Conservation (phyloP, 2,113 vertebrate species). For the Sinocyclocheilus grahami region DNA sequence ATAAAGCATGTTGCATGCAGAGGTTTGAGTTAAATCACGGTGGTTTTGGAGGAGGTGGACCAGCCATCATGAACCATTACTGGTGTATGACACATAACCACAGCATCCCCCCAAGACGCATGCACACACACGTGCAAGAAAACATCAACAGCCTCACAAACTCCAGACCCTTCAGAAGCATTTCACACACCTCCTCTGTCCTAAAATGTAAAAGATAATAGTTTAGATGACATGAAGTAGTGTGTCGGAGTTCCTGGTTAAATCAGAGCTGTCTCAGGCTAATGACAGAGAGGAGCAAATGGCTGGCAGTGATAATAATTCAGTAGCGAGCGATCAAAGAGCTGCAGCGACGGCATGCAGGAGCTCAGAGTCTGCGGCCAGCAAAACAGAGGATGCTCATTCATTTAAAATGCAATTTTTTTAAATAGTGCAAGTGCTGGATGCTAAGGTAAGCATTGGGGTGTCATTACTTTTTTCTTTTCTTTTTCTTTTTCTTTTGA, state of each 20-base stretch:
- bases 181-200: neutral
- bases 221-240: slow-evolving; percentile 37
- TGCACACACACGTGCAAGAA: slow-evolving; percentile 18
- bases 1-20: slow-evolving; percentile 44
- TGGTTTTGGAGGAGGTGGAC: slow-evolving; percentile 46
- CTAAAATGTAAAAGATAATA: slow-evolving; percentile 12
- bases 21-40: slow-evolving; percentile 31
- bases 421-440: neutral
- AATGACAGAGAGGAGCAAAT: slow-evolving; percentile 57
- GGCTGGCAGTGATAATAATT: slow-evolving; percentile 56
- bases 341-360: slow-evolving; percentile 36
- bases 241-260: slow-evolving; percentile 39
- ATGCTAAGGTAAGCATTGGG: neutral
- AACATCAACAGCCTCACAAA: slow-evolving; percentile 18
- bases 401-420: slow-evolving; percentile 35
- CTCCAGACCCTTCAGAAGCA: slow-evolving; percentile 1
- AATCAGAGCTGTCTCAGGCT: slow-evolving; percentile 50
- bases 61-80: slow-evolving; percentile 30
- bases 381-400: slow-evolving; percentile 31
- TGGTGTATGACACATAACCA: slow-evolving; percentile 19
- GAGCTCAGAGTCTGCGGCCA: slow-evolving; percentile 34
- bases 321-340: slow-evolving; percentile 49
- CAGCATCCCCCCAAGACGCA: neutral
- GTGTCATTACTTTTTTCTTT: neutral
- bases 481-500: too few species aligned